These are phyloP conservation scores for Xylota segnis DNA, from an alignment of 2,888 invertebrate species.

Conservation along the genomic window DNA sequence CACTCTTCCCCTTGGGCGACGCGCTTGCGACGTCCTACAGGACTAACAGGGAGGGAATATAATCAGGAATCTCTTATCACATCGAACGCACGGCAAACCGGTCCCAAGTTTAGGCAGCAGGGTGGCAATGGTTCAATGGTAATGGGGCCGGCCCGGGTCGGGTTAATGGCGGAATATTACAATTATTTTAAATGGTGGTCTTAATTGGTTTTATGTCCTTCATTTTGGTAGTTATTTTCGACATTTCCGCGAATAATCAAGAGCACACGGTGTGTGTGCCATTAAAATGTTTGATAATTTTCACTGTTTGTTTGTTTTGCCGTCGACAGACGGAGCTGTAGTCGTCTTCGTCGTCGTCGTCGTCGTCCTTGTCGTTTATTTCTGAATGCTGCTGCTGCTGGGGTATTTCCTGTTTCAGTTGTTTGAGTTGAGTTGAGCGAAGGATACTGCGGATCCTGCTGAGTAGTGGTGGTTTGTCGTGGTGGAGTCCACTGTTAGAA, in stretches of 20 bases:
- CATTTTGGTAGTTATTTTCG: slow-evolving; percentile 75
- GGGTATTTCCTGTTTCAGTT: slow-evolving; percentile 56
- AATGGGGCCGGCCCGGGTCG: slow-evolving; percentile 43
- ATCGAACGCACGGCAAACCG: slow-evolving; percentile 29
- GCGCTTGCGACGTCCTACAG: slow-evolving; percentile 37
- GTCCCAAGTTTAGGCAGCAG: not conserved
- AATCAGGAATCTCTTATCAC: slow-evolving; percentile 73
- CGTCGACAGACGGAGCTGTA: slow-evolving; percentile 9
- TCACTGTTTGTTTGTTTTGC: slow-evolving; percentile 73
- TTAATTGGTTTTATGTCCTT: slow-evolving; percentile 77
- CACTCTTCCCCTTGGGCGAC: slow-evolving; percentile 10
- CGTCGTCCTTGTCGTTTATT: not conserved
- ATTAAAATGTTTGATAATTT: slow-evolving; percentile 75
- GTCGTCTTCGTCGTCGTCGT: slow-evolving; percentile 1
- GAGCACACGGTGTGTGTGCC: slow-evolving; percentile 72
- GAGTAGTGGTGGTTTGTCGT: slow-evolving; percentile 34
- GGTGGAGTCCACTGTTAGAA: slow-evolving; percentile 53
- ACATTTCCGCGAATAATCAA: slow-evolving; percentile 74
- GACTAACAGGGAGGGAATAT: slow-evolving; percentile 32
- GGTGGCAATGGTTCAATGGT: slow-evolving; percentile 17
- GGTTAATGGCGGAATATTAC: slow-evolving; percentile 76
- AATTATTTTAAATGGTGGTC: slow-evolving; percentile 77
- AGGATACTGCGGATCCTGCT: slow-evolving; percentile 44
- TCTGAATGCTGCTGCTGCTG: slow-evolving; percentile 43
- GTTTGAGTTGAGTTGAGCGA: slow-evolving; percentile 36